A percentile compares a stretch with the other conserved stretches of the same genome.
Evolutionary conservation across 2,888 invertebrate genomes (phyloP).

Genomic region (Ellobium chinense): DNA sequence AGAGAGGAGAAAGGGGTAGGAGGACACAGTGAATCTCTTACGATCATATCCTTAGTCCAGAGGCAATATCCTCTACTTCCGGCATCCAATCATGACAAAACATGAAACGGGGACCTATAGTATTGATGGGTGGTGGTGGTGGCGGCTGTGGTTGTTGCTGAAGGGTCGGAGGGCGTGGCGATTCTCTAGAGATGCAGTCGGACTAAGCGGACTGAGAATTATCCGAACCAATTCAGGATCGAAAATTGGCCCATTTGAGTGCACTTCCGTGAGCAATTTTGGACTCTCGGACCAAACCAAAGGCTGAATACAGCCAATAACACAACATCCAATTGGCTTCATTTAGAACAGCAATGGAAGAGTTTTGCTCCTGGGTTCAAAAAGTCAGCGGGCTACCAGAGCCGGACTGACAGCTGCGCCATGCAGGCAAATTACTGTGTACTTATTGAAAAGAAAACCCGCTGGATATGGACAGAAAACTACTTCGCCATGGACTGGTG

Average conservation of each 20-base stretch:
- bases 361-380: background rate
- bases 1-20: background rate
- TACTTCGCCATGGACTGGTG: too few relatives aligned
- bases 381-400: background rate
- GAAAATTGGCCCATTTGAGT: background rate
- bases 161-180: too few relatives aligned
- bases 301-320: background rate
- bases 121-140: too few relatives aligned
- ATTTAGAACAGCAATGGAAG: background rate
- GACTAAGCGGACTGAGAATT: background rate
- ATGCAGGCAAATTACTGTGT: too few relatives aligned
- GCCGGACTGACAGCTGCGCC: background rate
- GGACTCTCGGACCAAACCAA: background rate
- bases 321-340: background rate
- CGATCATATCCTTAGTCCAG: too few relatives aligned
- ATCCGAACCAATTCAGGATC: background rate
- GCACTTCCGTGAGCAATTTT: background rate
- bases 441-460: background rate
- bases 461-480: too few relatives aligned
- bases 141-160: too few relatives aligned
- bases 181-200: too few relatives aligned
- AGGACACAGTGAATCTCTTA: too few relatives aligned
- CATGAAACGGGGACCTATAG: too few relatives aligned
- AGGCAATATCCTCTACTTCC: too few relatives aligned
- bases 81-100: too few relatives aligned